Percentiles rank a stretch among this genome's conserved stretches.
Evolutionary conservation across 92 coral and sea anemone species (phyloP).

Genomic region (Umimayanthus chanpuru): DNA sequence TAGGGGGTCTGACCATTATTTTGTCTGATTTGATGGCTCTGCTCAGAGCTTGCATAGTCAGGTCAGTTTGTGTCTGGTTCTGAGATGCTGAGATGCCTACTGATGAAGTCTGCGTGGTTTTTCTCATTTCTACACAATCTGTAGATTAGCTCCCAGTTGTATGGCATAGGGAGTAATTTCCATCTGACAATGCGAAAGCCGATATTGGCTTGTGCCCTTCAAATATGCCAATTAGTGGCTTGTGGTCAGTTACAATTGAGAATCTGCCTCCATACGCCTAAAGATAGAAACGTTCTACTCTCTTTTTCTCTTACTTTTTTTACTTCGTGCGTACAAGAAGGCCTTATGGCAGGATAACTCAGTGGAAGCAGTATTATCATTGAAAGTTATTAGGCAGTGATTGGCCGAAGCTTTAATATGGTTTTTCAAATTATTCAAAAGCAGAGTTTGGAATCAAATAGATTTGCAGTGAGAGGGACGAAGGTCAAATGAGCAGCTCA

Average conservation of each 20-base stretch:
- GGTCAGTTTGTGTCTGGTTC: constrained; percentile 49
- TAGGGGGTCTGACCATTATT: constrained; percentile 53
- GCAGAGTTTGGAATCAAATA: too few relatives aligned
- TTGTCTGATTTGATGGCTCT: constrained; percentile 49
- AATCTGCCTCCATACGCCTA: constrained; percentile 61
- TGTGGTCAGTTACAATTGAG: constrained; percentile 62
- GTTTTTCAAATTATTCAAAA: too few relatives aligned
- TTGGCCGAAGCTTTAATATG: too few relatives aligned
- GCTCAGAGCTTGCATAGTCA: constrained; percentile 41
- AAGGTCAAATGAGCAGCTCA: too few relatives aligned
- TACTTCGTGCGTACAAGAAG: too few relatives aligned
- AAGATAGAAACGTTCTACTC: too few relatives aligned
- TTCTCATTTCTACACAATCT: constrained; percentile 6
- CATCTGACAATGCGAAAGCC: constrained; percentile 64
- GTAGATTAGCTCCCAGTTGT: constrained; percentile 56
- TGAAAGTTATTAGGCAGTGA: too few relatives aligned
- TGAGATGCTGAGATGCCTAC: constrained; percentile 11
- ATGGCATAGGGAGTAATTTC: constrained; percentile 64
- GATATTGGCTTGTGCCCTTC: constrained; percentile 59
- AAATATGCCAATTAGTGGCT: constrained; percentile 64
- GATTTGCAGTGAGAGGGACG: too few relatives aligned
- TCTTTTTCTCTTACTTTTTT: too few relatives aligned
- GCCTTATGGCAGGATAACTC: too few relatives aligned
- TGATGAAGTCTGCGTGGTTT: not conserved
- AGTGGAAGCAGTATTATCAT: too few relatives aligned